Percentiles rank a stretch among this genome's conserved stretches.
Evolutionary conservation across 2,888 invertebrate species (phyloP).

Genomic region (Polydrusus tereticollis): DNA sequence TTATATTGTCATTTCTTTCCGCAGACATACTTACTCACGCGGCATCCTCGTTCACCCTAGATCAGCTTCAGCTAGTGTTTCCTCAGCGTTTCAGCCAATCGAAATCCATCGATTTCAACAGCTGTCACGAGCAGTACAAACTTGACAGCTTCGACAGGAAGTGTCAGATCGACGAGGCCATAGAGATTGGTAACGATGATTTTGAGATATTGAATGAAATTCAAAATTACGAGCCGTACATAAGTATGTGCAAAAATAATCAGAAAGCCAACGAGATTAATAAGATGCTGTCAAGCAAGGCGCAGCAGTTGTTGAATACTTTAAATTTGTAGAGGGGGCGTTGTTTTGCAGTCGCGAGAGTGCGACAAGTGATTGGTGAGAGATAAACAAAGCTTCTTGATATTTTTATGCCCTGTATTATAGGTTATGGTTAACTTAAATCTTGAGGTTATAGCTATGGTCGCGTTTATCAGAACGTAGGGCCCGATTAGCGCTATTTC

Average conservation of each 20-base stretch:
- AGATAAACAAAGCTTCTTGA: too few relatives aligned
- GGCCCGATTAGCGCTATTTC: too few relatives aligned
- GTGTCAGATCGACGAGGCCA: constrained; percentile 34
- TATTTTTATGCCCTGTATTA: too few relatives aligned
- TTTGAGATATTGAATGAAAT: constrained; percentile 63
- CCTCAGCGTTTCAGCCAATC: constrained; percentile 64
- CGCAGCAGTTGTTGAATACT: constrained; percentile 69
- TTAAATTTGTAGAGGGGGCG: constrained; percentile 60
- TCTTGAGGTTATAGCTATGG: too few relatives aligned
- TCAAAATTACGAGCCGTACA: constrained; percentile 67
- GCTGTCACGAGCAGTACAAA: constrained; percentile 28
- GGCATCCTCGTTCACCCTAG: constrained; percentile 66
- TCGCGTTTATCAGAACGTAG: too few relatives aligned
- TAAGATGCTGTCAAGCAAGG: constrained; percentile 73
- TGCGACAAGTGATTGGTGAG: too few relatives aligned
- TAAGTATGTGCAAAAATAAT: constrained; percentile 70
- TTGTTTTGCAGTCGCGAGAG: too few relatives aligned
- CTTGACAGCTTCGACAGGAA: constrained; percentile 39
- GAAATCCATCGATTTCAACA: constrained; percentile 34
- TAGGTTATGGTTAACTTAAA: too few relatives aligned
- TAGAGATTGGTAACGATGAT: constrained; percentile 50
- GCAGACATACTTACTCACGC: constrained; percentile 67
- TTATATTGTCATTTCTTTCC: constrained; percentile 47
- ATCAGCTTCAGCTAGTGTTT: constrained; percentile 66
- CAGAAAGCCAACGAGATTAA: constrained; percentile 74